Conservation (phyloP, 2,797 vertebrate genomes). For the Notoglanidium macrostoma region DNA sequence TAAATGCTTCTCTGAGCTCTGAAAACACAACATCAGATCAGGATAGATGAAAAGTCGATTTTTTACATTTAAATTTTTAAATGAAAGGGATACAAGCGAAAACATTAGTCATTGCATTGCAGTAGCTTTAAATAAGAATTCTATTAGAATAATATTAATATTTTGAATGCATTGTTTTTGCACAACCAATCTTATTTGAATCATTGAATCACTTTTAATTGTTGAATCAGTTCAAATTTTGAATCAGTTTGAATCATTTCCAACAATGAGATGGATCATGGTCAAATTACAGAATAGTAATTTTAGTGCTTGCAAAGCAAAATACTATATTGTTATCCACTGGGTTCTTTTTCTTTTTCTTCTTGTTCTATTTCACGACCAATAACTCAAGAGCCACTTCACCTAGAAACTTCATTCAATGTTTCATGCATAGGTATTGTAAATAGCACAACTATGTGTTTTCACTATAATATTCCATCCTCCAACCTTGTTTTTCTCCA, state of each 20-base stretch:
- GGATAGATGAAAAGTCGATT: background rate
- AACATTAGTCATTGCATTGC: background rate
- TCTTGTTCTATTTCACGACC: no score
- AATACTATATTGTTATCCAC: no score
- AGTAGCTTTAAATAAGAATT: background rate
- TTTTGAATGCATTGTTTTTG: background rate
- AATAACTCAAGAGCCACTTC: no score
- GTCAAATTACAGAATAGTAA: background rate
- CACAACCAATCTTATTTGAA: background rate
- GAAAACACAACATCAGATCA: conserved; percentile 29
- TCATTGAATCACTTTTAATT: background rate
- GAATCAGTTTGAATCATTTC: background rate
- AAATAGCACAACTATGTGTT: no score
- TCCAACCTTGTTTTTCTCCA: no score
- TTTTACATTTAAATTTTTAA: background rate
- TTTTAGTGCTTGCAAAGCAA: background rate
- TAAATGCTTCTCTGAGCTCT: conserved; percentile 95
- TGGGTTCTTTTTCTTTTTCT: no score
- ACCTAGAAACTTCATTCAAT: no score
- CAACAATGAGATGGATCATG: background rate
- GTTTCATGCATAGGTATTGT: no score
- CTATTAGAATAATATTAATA: background rate
- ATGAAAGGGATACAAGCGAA: background rate
- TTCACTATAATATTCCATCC: no score
- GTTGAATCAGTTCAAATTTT: background rate